Evolutionary conservation across 2,888 invertebrate genomes (phyloP).

Genomic region (Bombylius discolor): DNA sequence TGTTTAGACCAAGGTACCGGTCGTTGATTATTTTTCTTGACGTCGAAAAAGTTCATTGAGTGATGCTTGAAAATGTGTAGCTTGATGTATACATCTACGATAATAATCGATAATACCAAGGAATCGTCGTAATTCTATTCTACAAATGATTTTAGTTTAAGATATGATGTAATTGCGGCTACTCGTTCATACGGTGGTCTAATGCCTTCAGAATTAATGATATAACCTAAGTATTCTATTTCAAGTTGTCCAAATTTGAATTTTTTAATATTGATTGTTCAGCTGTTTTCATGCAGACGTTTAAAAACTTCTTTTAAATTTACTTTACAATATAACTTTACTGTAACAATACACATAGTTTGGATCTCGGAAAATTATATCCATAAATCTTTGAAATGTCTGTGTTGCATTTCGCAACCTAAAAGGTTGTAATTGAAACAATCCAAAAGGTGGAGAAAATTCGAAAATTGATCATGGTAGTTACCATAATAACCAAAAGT

Average conservation of each 20-base stretch:
- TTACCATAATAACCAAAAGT: no score
- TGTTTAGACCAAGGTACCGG: not conserved
- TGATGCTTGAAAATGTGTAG: not conserved
- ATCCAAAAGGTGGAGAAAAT: not conserved
- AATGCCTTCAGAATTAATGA: not conserved
- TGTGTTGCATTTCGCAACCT: conserved; percentile 1
- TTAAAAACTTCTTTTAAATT: not conserved
- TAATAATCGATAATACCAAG: not conserved
- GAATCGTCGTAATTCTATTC: not conserved
- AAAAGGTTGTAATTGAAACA: not conserved
- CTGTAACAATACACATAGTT: not conserved
- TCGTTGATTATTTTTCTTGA: not conserved
- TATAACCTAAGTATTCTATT: not conserved
- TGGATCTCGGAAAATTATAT: not conserved
- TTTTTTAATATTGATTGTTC: not conserved
- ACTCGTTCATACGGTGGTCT: not conserved
- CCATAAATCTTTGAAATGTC: not conserved
- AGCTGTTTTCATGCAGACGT: not conserved
- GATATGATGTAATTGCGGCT: not conserved
- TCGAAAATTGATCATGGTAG: no score
- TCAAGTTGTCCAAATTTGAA: not conserved
- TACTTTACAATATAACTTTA: not conserved
- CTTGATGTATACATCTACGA: not conserved
- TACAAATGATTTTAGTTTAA: not conserved
- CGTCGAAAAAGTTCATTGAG: not conserved